phyloP scores from a whole-genome alignment of 2,797 vertebrate genomes.

The Leuciscus waleckii region DNA sequence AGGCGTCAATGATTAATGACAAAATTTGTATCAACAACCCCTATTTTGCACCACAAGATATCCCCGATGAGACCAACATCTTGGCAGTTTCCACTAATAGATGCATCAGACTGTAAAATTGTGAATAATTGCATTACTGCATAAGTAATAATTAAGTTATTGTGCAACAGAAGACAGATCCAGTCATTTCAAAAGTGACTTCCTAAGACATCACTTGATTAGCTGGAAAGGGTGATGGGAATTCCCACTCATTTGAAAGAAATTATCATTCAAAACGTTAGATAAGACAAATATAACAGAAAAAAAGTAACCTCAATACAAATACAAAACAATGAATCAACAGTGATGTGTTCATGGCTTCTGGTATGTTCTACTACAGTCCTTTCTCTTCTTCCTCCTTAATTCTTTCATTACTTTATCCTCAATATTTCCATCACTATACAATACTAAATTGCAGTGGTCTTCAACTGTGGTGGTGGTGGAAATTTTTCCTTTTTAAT shows the following conservation, averaged over 20 bases:
- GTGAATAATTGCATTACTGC: conserved; percentile 9
- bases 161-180: conserved; percentile 14
- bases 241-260: background rate
- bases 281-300: background rate
- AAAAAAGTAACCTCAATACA: background rate
- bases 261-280: conserved; percentile 8
- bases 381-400: background rate
- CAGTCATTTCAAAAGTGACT: conserved; percentile 9
- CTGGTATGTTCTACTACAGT: background rate
- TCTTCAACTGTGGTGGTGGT: background rate
- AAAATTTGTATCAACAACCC: background rate
- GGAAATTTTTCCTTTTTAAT: too few species aligned
- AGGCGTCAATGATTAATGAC: background rate
- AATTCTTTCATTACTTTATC: background rate
- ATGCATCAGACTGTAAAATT: conserved; percentile 26
- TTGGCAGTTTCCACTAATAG: conserved; percentile 7
- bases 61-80: conserved; percentile 2
- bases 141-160: conserved; percentile 9
- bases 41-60: conserved; percentile 4
- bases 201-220: conserved; percentile 5
- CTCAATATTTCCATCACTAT: too few species aligned
- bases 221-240: background rate
- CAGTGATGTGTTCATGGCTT: background rate
- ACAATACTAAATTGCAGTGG: background rate
- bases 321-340: background rate